These are phyloP conservation scores for Ips nitidus DNA, from an alignment of 1,140 invertebrate genomes.

Conservation along the genomic window DNA sequence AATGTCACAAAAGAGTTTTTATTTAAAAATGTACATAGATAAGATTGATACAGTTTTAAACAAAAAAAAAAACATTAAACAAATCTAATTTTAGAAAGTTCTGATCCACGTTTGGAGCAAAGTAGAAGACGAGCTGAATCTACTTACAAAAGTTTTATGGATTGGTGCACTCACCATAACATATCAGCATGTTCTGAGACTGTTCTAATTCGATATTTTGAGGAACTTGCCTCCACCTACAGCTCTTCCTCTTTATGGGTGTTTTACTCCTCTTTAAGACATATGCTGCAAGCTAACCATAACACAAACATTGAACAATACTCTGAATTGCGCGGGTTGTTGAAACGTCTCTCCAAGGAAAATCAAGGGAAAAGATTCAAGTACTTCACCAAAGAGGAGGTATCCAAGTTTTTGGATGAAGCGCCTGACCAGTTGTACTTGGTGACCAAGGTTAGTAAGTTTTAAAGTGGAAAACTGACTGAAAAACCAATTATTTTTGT, in stretches of 20 bases:
- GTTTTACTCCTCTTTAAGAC: constrained; percentile 39
- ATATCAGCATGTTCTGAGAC: constrained; percentile 38
- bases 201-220: constrained; percentile 43
- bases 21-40: too few species aligned
- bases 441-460: constrained; percentile 28
- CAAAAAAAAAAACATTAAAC: too few species aligned
- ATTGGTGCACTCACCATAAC: constrained; percentile 25
- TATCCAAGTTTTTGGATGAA: constrained; percentile 30
- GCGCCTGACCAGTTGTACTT: constrained; percentile 21
- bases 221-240: constrained; percentile 36
- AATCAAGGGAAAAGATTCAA: constrained; percentile 35
- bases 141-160: background rate
- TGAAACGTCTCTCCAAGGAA: constrained; percentile 28
- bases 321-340: background rate
- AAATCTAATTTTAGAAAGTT: too few species aligned
- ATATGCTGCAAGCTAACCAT: constrained; percentile 21
- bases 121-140: background rate
- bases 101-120: too few species aligned
- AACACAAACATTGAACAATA: background rate
- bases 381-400: constrained; percentile 31
- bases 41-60: too few species aligned
- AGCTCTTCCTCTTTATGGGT: constrained; percentile 43
- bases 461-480: too few species aligned
- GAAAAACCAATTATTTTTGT: background rate
- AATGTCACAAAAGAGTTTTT: too few species aligned